Conservation (phyloP, 1,140 invertebrate genomes). For the Bombus picipes region DNA sequence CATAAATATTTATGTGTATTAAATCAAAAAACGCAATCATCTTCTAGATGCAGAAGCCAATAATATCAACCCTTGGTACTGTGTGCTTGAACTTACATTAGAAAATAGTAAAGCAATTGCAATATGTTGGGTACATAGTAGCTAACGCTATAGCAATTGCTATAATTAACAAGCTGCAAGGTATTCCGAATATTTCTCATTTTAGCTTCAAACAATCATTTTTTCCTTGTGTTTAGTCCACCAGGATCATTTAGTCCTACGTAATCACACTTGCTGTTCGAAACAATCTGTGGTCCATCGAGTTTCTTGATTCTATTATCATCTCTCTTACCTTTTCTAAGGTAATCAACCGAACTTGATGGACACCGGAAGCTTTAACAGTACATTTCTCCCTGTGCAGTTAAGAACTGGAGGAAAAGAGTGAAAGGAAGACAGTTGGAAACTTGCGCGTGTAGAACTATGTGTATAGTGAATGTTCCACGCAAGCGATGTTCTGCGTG, state of each 20-base stretch:
- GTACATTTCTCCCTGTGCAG: slow-evolving; percentile 49
- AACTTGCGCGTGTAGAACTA: background rate
- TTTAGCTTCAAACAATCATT: background rate
- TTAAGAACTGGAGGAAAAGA: slow-evolving; percentile 3
- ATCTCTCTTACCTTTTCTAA: background rate
- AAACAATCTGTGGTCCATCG: slow-evolving; percentile 26
- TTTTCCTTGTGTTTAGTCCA: background rate
- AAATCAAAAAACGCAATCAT: background rate
- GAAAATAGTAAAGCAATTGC: background rate
- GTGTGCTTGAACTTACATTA: background rate
- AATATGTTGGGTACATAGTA: background rate
- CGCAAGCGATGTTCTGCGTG: background rate
- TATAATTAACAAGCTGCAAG: background rate
- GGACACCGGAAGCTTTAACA: slow-evolving; percentile 37
- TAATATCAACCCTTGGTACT: background rate
- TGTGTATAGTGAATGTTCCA: background rate
- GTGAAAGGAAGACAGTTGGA: slow-evolving; percentile 18
- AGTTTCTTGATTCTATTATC: background rate
- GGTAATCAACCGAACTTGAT: slow-evolving; percentile 30
- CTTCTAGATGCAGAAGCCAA: background rate
- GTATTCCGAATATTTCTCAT: background rate
- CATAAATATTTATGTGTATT: background rate
- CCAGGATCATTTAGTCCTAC: slow-evolving; percentile 23
- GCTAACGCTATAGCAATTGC: background rate
- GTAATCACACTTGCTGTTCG: slow-evolving; percentile 34